Evolutionary conservation across 1,140 invertebrate species (phyloP), one percentile per base, ranked within the genome.

Genomic region (Babylonia areolata): DNA sequence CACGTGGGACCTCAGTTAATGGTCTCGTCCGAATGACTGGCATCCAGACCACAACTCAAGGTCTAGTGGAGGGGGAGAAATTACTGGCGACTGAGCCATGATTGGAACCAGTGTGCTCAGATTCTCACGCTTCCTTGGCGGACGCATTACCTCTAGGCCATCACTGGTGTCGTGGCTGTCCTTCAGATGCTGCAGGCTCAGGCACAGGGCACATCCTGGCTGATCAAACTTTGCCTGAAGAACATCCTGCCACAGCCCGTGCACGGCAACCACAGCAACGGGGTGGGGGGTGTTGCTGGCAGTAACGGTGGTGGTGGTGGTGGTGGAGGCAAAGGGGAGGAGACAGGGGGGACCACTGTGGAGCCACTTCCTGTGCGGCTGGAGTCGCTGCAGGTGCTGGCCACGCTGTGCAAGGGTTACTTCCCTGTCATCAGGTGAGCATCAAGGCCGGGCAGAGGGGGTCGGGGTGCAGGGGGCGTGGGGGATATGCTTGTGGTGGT

Each of bases 321-420:
- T 17, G 37, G 73, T 31, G 42, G 23, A 31, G 46, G n/a, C 2
- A 54, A 28, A 31, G 78, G 40, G 42, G 58, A 3, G 0, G 54
- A 37, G 40, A 35, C 15, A 79, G 86, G 35, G 46, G 58, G 17
- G 9, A 20, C 87, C 12, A 46, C 31, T 9, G 81, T 87, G 35
- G 93, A 93, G 54, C 93, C 94, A 15, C 87, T 96, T 64, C 96
- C 97, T 51, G 95, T 97, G 20, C 95, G 96, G 89, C 92, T 97
- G 28, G 97, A 97, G 93, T 97, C 97, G 20, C 93, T 97, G 0
- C 97, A 97, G 95, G 95, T 98, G 2, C 91, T 98, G 0, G 96
- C 96, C 28, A 96, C 96, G 15, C 95, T 97, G 84, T 95, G 96
- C 12, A 96, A 95, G 86, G 95, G 96, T 87, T 96, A 97, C 90